Percentiles rank a stretch among this genome's conserved stretches.
Conservation (phyloP, 2,888 invertebrate genomes). For the Empis stercorea region DNA sequence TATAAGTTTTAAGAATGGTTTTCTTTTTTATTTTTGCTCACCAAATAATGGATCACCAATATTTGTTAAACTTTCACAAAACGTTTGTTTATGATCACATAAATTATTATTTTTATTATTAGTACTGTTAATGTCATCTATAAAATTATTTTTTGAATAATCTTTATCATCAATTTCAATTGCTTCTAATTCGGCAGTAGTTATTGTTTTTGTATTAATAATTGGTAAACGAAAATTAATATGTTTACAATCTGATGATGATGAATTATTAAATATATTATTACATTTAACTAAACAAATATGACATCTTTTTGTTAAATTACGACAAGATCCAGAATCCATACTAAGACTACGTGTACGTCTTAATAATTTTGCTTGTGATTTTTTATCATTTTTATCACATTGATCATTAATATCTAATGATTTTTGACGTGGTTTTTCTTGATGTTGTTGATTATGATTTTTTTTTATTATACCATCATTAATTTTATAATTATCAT, state of each 20-base stretch:
- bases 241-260: slow-evolving; percentile 20
- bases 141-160: slow-evolving; percentile 1
- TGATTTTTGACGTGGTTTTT: slow-evolving; percentile 8
- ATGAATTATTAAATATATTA: slow-evolving; percentile 27
- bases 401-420: neutral
- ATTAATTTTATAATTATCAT: too few relatives aligned
- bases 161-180: slow-evolving; percentile 1
- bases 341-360: slow-evolving; percentile 34
- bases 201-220: slow-evolving; percentile 7
- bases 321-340: slow-evolving; percentile 30
- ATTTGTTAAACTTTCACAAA: slow-evolving; percentile 1
- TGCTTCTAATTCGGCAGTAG: neutral
- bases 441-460: slow-evolving; percentile 12
- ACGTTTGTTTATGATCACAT: neutral
- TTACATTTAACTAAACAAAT: slow-evolving; percentile 36
- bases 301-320: slow-evolving; percentile 28
- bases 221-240: slow-evolving; percentile 22
- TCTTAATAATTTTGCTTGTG: slow-evolving; percentile 20
- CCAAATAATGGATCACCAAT: slow-evolving; percentile 15
- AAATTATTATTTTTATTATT: neutral
- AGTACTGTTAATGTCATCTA: neutral
- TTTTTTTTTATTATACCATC: too few relatives aligned
- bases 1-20: too few relatives aligned
- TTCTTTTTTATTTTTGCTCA: slow-evolving; percentile 7
- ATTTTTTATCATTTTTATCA: slow-evolving; percentile 16